These are phyloP conservation scores for Micronycteris hirsuta DNA, from an alignment of 2,113 vertebrate species.

Conservation along the genomic window DNA sequence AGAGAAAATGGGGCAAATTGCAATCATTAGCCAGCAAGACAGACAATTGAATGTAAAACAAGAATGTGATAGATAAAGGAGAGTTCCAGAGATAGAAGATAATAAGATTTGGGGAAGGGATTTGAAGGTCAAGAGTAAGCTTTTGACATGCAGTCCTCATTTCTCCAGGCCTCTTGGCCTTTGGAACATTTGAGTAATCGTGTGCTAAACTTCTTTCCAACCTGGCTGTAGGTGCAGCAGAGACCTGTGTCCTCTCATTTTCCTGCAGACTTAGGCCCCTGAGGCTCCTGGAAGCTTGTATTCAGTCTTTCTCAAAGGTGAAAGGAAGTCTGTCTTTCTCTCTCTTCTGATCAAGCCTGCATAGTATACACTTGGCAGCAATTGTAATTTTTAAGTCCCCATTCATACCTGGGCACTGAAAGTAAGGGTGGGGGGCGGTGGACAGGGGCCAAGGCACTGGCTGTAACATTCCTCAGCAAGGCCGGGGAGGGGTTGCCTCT, in stretches of 20 bases:
- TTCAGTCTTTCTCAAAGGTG: not conserved
- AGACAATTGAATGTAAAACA: conserved; percentile 18
- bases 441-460: not conserved
- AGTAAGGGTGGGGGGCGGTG: not conserved
- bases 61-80: not conserved
- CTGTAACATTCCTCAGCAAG: not conserved
- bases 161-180: conserved; percentile 30
- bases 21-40: not conserved
- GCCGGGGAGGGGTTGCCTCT: not conserved
- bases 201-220: not conserved
- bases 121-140: conserved; percentile 30
- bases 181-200: not conserved
- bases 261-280: not conserved
- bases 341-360: not conserved
- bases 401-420: not conserved
- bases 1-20: not conserved
- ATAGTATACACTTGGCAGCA: not conserved
- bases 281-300: not conserved
- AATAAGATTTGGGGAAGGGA: not conserved
- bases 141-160: not conserved
- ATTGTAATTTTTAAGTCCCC: not conserved
- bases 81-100: not conserved
- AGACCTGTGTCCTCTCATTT: not conserved
- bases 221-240: not conserved
- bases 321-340: not conserved